Conservation (phyloP, 2,797 vertebrate genomes). For the Coreius guichenoti region DNA sequence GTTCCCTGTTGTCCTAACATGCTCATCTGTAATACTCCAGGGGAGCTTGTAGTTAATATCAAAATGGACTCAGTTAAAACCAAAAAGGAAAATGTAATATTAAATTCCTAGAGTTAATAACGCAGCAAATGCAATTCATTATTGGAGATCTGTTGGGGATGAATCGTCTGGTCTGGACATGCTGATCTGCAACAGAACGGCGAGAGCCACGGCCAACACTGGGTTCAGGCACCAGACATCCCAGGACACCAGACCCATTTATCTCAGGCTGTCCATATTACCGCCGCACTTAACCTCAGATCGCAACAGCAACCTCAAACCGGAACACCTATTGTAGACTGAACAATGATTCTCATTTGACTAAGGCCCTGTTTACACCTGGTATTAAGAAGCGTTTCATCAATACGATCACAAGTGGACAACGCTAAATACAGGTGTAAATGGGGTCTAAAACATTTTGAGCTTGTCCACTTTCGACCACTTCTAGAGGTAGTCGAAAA, state of each 20-base stretch:
- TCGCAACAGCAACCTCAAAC: neutral
- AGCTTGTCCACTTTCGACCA: neutral
- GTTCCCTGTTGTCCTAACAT: conserved; percentile 60
- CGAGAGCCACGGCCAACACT: neutral
- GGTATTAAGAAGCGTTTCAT: neutral
- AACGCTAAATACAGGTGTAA: neutral
- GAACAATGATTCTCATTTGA: neutral
- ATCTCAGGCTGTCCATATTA: conserved; percentile 6
- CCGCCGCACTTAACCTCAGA: neutral
- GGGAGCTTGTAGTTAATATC: conserved; percentile 22
- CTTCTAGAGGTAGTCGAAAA: neutral
- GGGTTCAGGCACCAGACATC: conserved; percentile 4
- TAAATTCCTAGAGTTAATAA: conserved; percentile 41
- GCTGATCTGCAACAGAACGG: conserved; percentile 1
- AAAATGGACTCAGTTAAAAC: conserved; percentile 7
- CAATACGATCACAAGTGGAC: neutral
- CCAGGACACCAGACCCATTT: conserved; percentile 6
- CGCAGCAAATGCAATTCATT: conserved; percentile 34
- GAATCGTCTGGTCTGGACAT: conserved; percentile 17
- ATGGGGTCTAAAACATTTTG: neutral
- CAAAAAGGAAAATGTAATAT: conserved; percentile 35
- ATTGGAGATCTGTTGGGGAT: conserved; percentile 14
- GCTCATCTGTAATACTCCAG: conserved; percentile 42
- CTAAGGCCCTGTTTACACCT: neutral
- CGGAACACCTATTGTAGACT: neutral